phyloP scores from a whole-genome alignment of 2,888 invertebrate species.

The Eupithecia insigniata region DNA sequence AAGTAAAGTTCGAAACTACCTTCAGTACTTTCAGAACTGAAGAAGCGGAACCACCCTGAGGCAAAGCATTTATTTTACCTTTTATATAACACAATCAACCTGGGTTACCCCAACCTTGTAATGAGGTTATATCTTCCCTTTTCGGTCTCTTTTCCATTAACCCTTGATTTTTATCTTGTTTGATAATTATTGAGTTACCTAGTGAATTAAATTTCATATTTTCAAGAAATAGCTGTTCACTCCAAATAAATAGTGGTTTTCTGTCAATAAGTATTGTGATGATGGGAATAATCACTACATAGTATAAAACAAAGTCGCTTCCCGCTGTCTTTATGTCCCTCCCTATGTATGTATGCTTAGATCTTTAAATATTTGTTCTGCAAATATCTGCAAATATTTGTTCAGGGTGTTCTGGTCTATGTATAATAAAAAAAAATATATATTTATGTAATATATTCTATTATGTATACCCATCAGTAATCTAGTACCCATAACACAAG shows the following conservation, averaged over 20 bases:
- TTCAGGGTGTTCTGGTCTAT: no score
- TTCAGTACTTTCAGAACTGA: background rate
- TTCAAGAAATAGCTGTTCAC: background rate
- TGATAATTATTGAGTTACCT: background rate
- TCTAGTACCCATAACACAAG: no score
- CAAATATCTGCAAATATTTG: no score
- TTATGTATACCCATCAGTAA: no score
- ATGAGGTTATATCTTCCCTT: slow-evolving; percentile 9
- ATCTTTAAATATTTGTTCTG: no score
- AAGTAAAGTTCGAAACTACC: background rate
- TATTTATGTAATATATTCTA: no score
- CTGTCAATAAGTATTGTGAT: no score
- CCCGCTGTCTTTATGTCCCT: no score
- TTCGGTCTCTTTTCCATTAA: background rate
- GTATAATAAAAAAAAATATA: no score
- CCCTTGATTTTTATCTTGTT: slow-evolving; percentile 16
- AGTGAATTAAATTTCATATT: background rate
- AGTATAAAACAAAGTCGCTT: no score
- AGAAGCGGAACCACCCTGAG: slow-evolving; percentile 4
- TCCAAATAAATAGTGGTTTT: background rate
- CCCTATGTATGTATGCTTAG: no score
- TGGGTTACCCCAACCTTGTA: slow-evolving; percentile 1
- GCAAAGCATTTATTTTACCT: slow-evolving; percentile 2
- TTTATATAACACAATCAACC: slow-evolving; percentile 6
- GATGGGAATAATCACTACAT: no score